Evolutionary conservation across 2,797 vertebrate species (phyloP).

Genomic region (Pipistrellus pygmaeus): DNA sequence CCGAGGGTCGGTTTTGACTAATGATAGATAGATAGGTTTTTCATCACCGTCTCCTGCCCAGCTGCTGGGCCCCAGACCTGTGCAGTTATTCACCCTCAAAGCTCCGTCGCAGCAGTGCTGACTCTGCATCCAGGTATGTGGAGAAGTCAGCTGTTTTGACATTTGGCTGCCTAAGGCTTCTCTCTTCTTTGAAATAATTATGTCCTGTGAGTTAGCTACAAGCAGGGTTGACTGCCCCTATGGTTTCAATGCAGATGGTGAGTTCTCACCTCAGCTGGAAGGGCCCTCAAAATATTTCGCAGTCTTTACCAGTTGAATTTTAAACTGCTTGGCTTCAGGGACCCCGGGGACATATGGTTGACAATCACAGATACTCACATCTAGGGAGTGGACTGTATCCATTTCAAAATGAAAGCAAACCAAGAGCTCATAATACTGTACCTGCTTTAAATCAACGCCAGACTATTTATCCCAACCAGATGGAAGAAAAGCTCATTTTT

Average conservation of each 20-base stretch:
- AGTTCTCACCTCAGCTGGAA: constrained; percentile 80
- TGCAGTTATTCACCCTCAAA: constrained; percentile 75
- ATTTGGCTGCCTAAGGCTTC: constrained; percentile 79
- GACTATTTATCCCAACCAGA: too few relatives aligned
- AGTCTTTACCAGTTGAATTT: constrained; percentile 77
- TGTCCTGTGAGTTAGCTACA: constrained; percentile 73
- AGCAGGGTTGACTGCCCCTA: constrained; percentile 71
- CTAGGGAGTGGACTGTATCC: constrained; percentile 59
- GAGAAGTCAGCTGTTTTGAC: constrained; percentile 81
- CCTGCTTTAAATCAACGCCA: background rate
- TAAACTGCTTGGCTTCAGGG: constrained; percentile 61
- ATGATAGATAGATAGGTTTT: constrained; percentile 18
- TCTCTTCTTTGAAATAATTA: constrained; percentile 85
- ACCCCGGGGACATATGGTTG: constrained; percentile 64
- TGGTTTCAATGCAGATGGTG: constrained; percentile 83
- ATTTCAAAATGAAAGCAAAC: constrained; percentile 16
- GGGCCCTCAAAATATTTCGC: constrained; percentile 76
- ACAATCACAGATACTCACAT: constrained; percentile 63
- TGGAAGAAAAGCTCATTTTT: background rate
- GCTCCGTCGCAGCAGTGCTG: constrained; percentile 69
- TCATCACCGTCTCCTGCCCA: constrained; percentile 30
- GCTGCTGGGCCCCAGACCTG: constrained; percentile 55
- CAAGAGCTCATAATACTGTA: background rate
- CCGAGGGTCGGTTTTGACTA: constrained; percentile 57
- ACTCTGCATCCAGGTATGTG: constrained; percentile 73